Conservation (phyloP, 1,140 invertebrate genomes). For the Ceratitis capitata region DNA sequence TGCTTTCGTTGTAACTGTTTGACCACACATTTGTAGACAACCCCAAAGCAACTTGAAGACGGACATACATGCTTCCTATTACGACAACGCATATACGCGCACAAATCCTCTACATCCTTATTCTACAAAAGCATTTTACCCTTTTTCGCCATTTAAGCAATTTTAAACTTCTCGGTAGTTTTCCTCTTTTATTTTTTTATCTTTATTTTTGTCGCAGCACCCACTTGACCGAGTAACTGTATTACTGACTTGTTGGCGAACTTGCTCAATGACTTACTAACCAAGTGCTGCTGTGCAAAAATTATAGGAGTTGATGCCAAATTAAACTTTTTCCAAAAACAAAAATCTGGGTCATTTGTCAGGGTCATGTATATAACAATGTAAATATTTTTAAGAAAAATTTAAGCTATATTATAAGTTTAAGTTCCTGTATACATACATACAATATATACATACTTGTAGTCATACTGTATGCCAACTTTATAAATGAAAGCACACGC, state of each 20-base stretch:
- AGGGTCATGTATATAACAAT: neutral
- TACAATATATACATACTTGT: neutral
- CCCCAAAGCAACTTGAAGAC: too few relatives aligned
- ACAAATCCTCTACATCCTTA: neutral
- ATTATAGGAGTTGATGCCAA: neutral
- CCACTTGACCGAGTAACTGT: constrained; percentile 28
- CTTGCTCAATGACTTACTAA: neutral
- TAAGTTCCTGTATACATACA: neutral
- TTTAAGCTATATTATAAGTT: neutral
- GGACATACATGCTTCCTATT: neutral
- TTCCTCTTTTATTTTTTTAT: too few relatives aligned
- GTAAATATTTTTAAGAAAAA: neutral
- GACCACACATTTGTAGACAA: too few relatives aligned
- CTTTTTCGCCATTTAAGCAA: neutral
- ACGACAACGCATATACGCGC: neutral
- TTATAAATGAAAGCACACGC: neutral
- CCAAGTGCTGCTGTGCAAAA: neutral
- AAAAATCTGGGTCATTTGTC: constrained; percentile 27
- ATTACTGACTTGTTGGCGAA: neutral
- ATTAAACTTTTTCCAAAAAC: neutral
- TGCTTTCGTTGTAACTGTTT: too few relatives aligned
- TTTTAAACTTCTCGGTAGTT: neutral
- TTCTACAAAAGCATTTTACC: neutral
- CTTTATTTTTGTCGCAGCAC: neutral
- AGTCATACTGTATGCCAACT: neutral